phyloP scores from a whole-genome alignment of 2,113 vertebrate genomes.

The Aldabrachelys gigantea region DNA sequence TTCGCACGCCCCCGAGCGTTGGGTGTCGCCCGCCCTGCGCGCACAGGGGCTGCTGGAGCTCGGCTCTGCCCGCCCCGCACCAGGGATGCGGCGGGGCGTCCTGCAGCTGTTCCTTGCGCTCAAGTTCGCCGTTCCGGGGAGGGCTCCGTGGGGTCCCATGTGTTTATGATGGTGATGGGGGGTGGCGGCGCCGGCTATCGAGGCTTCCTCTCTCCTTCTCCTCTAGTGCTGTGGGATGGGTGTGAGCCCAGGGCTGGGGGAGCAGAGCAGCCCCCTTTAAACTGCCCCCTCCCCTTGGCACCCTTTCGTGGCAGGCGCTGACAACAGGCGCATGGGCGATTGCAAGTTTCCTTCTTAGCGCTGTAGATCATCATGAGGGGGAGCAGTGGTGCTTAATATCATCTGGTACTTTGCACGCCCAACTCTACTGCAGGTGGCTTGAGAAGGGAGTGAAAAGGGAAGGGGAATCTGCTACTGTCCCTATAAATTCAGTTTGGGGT shows the following conservation, averaged over 20 bases:
- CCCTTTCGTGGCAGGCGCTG: background rate
- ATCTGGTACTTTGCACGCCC: background rate
- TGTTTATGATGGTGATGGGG: no score
- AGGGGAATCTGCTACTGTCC: background rate
- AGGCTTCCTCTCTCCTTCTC: background rate
- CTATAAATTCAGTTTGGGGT: background rate
- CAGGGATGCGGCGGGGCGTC: background rate
- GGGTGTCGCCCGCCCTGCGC: background rate
- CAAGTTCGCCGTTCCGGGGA: no score
- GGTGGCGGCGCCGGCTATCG: no score
- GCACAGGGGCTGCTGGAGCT: background rate
- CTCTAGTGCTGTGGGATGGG: background rate
- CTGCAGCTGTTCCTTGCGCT: background rate
- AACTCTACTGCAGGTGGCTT: background rate
- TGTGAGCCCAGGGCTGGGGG: background rate
- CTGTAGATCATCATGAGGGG: background rate
- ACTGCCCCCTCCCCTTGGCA: no score
- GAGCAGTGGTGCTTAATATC: background rate
- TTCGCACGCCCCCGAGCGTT: no score
- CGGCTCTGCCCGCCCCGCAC: background rate
- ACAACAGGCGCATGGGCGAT: background rate
- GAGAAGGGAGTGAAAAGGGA: background rate
- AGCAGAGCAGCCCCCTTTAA: background rate
- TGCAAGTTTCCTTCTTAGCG: rapidly evolving
- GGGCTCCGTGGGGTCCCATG: background rate